Percentiles rank a stretch among this genome's conserved stretches.
These are phyloP conservation scores for Osmoderma eremita DNA, from an alignment of 2,888 invertebrate species.

Conservation along the genomic window DNA sequence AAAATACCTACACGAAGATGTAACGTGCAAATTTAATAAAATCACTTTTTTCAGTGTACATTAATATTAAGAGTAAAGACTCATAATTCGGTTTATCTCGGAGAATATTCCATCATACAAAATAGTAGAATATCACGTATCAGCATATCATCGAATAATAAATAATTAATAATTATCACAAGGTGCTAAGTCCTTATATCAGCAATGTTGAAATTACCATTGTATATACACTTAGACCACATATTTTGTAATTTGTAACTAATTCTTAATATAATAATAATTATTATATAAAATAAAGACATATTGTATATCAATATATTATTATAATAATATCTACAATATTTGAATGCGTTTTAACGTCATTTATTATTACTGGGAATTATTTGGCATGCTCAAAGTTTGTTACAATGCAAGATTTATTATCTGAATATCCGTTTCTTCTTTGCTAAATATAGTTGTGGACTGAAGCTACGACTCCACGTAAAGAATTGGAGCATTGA, in stretches of 20 bases:
- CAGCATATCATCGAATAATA: constrained; percentile 18
- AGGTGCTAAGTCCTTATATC: constrained; percentile 47
- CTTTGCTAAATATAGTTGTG: background rate
- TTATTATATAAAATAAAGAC: constrained; percentile 43
- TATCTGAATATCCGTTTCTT: background rate
- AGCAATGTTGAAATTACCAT: constrained; percentile 35
- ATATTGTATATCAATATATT: constrained; percentile 23
- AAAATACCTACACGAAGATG: too few relatives aligned
- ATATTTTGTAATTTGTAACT: constrained; percentile 32
- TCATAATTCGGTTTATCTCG: constrained; percentile 49
- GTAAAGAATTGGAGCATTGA: constrained; percentile 6
- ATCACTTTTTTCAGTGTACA: too few relatives aligned
- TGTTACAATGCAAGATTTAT: background rate
- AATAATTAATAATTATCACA: constrained; percentile 51
- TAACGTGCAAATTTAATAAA: constrained; percentile 29
- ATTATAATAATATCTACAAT: constrained; percentile 30
- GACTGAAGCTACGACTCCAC: constrained; percentile 5
- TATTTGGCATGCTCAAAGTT: constrained; percentile 42
- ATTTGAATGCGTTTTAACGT: constrained; percentile 17
- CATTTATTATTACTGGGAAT: constrained; percentile 25
- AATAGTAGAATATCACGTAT: constrained; percentile 49
- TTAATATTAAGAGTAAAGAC: too few relatives aligned
- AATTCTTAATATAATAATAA: constrained; percentile 35
- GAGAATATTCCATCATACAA: constrained; percentile 46
- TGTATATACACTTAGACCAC: constrained; percentile 43